These are phyloP conservation scores for Drosophila azteca DNA, from an alignment of 1,140 invertebrate genomes.

Conservation along the genomic window DNA sequence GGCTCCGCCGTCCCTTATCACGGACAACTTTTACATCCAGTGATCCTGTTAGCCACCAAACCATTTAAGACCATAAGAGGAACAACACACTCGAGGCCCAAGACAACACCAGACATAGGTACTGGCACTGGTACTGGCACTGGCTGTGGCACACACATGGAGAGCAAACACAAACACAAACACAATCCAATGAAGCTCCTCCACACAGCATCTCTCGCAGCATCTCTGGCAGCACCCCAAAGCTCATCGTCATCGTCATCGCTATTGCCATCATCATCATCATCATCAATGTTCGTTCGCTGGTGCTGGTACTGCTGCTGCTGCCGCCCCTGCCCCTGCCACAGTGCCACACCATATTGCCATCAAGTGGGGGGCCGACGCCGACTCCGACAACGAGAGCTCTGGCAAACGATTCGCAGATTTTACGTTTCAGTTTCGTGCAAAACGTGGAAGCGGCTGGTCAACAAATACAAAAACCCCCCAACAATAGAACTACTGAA, in stretches of 20 bases:
- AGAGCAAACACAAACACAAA: constrained; percentile 62
- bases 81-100: constrained; percentile 25
- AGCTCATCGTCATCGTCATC: constrained; percentile 31
- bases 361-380: constrained; percentile 12
- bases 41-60: constrained; percentile 19
- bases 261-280: constrained; percentile 10
- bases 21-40: constrained; percentile 16
- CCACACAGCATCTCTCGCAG: neutral
- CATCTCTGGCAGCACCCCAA: constrained; percentile 11
- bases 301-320: constrained; percentile 1
- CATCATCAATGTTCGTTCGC: constrained; percentile 12
- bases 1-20: constrained; percentile 16
- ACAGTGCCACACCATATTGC: constrained; percentile 7
- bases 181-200: constrained; percentile 20
- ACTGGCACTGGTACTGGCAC: neutral
- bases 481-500: constrained; percentile 21
- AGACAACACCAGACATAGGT: no score
- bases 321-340: neutral
- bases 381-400: constrained; percentile 35
- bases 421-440: constrained; percentile 80
- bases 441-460: constrained; percentile 77
- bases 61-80: constrained; percentile 21
- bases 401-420: constrained; percentile 64
- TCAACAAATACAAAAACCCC: constrained; percentile 42
- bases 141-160: constrained; percentile 28